These are phyloP conservation scores for Hermaeophaga mercurialis DNA, from an alignment of 2,888 invertebrate species.

Conservation along the genomic window DNA sequence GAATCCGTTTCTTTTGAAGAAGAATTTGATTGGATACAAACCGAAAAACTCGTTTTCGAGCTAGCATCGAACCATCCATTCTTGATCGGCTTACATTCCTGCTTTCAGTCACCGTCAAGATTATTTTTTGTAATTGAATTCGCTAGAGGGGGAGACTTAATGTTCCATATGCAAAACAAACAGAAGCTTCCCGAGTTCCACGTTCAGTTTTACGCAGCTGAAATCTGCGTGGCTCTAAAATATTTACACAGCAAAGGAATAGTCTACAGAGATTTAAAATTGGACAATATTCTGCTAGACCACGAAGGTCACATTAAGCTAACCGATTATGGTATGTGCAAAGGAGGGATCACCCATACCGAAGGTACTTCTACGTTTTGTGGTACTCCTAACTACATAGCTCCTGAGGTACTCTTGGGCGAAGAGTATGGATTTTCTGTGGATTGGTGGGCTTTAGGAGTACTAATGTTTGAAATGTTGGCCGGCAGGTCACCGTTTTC, in stretches of 20 bases:
- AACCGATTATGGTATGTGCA: slow-evolving; percentile 99
- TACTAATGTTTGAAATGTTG: slow-evolving; percentile 97
- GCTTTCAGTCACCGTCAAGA: slow-evolving; percentile 97
- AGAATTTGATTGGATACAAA: slow-evolving; percentile 97
- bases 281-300: slow-evolving; percentile 96
- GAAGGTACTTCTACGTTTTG: slow-evolving; percentile 98
- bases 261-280: slow-evolving; percentile 95
- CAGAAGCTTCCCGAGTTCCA: slow-evolving; percentile 96
- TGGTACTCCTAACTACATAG: slow-evolving; percentile 98
- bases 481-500: slow-evolving; percentile 98
- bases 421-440: slow-evolving; percentile 92
- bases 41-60: slow-evolving; percentile 99
- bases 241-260: slow-evolving; percentile 98
- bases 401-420: slow-evolving; percentile 95
- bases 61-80: slow-evolving; percentile 99
- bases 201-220: slow-evolving; percentile 96
- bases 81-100: slow-evolving; percentile 97
- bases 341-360: slow-evolving; percentile 92
- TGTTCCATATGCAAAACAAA: slow-evolving; percentile 99
- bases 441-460: slow-evolving; percentile 99
- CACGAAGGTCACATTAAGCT: slow-evolving; percentile 99
- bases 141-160: slow-evolving; percentile 94
- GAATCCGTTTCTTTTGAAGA: slow-evolving; percentile 98
- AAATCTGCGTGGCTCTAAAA: slow-evolving; percentile 96
- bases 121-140: slow-evolving; percentile 99